Conservation (phyloP, 2,113 vertebrate genomes). For the Grallaria varia region DNA sequence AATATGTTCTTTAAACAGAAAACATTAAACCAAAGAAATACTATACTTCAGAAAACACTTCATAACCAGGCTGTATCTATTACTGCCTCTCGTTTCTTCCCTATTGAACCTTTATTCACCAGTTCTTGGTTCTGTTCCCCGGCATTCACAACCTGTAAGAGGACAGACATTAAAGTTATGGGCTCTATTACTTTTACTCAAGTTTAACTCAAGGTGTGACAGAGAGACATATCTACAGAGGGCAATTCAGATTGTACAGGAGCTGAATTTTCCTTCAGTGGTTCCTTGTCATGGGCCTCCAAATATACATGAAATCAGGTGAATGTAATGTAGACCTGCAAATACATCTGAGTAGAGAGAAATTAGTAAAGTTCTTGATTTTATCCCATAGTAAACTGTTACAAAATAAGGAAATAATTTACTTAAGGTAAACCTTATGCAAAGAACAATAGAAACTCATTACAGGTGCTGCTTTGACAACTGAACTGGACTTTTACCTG, state of each 20-base stretch:
- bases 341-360: neutral
- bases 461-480: neutral
- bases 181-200: too few relatives aligned
- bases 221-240: neutral
- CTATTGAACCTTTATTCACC: neutral
- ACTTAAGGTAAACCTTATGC: neutral
- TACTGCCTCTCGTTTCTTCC: neutral
- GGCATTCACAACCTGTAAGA: neutral
- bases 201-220: accelerated
- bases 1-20: neutral
- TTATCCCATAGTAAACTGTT: neutral
- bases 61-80: neutral
- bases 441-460: neutral
- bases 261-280: neutral
- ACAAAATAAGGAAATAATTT: neutral
- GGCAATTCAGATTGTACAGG: accelerated
- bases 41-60: neutral
- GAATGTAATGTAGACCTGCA: neutral
- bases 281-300: neutral
- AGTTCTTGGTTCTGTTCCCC: neutral
- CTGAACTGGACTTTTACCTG: neutral
- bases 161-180: accelerated
- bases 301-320: neutral
- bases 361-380: neutral
- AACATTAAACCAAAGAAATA: neutral